Percentiles rank a stretch among this genome's conserved stretches.
Conservation (phyloP, 1,140 invertebrate species). For the Ostrea edulis region DNA sequence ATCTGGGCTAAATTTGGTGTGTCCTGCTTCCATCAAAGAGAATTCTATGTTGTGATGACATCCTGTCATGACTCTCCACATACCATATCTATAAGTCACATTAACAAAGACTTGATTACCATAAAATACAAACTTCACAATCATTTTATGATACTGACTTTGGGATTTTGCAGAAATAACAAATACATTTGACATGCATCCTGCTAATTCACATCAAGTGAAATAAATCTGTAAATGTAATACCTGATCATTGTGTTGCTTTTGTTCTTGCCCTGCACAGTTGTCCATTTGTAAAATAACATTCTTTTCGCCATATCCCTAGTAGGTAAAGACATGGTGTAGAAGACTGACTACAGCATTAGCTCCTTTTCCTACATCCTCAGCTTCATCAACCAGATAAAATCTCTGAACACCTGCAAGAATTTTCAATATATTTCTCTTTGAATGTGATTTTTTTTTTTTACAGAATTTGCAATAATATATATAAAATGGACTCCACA, state of each 20-base stretch:
- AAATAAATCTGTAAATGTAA: not conserved
- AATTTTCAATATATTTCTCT: too few relatives aligned
- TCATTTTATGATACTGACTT: not conserved
- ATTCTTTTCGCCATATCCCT: conserved; percentile 62
- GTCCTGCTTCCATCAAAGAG: conserved; percentile 51
- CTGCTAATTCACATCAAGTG: too few relatives aligned
- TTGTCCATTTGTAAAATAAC: conserved; percentile 63
- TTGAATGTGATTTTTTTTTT: too few relatives aligned
- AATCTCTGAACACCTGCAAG: conserved; percentile 56
- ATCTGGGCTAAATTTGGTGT: conserved; percentile 55
- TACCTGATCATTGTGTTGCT: conserved; percentile 66
- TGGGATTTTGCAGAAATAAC: too few relatives aligned
- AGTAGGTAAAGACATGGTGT: conserved; percentile 62
- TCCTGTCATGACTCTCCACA: conserved; percentile 60
- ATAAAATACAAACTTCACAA: too few relatives aligned
- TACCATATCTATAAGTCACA: conserved; percentile 44
- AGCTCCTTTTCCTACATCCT: conserved; percentile 60
- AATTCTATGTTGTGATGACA: conserved; percentile 40
- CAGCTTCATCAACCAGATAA: conserved; percentile 65
- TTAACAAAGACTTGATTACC: too few relatives aligned
- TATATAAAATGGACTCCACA: not conserved
- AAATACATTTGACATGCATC: too few relatives aligned
- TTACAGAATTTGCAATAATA: too few relatives aligned
- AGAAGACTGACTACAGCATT: conserved; percentile 63
- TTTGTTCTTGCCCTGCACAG: conserved; percentile 68